Percentiles rank a stretch among this genome's conserved stretches.
These are phyloP conservation scores for Adelosebastes latens DNA, from an alignment of 2,797 vertebrate genomes.

Conservation along the genomic window DNA sequence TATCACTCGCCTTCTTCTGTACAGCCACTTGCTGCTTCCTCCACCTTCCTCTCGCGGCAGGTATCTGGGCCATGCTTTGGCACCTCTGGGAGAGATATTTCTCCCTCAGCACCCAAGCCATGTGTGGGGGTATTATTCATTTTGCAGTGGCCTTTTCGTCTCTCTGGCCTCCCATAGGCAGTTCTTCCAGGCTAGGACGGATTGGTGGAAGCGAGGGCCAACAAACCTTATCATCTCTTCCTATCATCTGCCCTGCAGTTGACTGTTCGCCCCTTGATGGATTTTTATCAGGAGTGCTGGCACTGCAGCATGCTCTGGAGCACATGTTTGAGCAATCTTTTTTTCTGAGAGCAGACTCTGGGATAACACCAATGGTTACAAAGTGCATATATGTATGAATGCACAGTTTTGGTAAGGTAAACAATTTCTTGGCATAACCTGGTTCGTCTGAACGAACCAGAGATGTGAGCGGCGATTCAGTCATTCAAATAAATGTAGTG, in stretches of 20 bases:
- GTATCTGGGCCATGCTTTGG: constrained; percentile 24
- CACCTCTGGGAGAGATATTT: constrained; percentile 22
- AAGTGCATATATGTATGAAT: neutral
- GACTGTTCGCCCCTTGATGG: constrained; percentile 27
- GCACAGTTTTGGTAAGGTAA: neutral
- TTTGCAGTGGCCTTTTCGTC: constrained; percentile 49
- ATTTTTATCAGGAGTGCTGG: constrained; percentile 36
- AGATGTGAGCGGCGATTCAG: neutral
- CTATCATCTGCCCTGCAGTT: constrained; percentile 29
- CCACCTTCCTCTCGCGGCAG: neutral
- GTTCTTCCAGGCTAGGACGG: constrained; percentile 14
- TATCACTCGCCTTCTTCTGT: neutral
- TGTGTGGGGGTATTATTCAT: constrained; percentile 41
- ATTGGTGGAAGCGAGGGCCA: constrained; percentile 27
- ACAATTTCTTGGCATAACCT: neutral
- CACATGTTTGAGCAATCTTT: neutral
- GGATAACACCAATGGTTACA: neutral
- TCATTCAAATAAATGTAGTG: neutral
- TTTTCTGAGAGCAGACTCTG: neutral
- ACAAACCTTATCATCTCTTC: constrained; percentile 32
- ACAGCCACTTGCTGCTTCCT: constrained; percentile 7
- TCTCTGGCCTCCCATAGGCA: constrained; percentile 31
- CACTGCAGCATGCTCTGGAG: neutral
- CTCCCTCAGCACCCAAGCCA: constrained; percentile 11
- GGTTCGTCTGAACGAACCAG: neutral